These are phyloP conservation scores for Cacoxenus indagator DNA, from an alignment of 2,888 invertebrate genomes.

Conservation along the genomic window DNA sequence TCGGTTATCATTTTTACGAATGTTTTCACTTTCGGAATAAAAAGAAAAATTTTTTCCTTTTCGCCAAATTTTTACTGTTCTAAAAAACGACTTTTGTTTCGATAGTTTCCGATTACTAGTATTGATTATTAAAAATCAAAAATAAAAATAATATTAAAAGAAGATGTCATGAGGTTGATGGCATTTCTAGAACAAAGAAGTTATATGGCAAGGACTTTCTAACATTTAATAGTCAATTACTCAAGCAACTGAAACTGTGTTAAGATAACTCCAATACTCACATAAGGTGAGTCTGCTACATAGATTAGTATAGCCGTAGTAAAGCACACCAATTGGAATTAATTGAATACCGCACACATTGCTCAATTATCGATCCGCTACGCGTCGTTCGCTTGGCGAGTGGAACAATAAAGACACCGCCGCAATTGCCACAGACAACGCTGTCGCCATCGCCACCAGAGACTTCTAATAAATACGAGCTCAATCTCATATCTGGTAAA, in stretches of 20 bases:
- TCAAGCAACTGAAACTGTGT: slow-evolving; percentile 1
- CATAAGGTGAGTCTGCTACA: too few relatives aligned
- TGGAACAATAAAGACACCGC: slow-evolving; percentile 25
- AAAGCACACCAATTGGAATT: neutral
- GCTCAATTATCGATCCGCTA: slow-evolving; percentile 56
- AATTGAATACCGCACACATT: slow-evolving; percentile 63
- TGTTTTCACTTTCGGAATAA: too few relatives aligned
- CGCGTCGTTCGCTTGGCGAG: slow-evolving; percentile 26
- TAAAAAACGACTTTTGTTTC: too few relatives aligned
- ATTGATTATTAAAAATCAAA: too few relatives aligned
- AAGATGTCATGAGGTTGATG: too few relatives aligned
- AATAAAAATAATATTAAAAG: too few relatives aligned
- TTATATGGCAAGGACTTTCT: too few relatives aligned
- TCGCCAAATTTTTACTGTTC: too few relatives aligned
- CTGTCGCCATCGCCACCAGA: neutral
- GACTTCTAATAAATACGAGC: slow-evolving; percentile 24
- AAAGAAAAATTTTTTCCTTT: too few relatives aligned
- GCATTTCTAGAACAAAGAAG: too few relatives aligned
- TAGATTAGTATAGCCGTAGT: neutral
- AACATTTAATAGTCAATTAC: slow-evolving; percentile 2
- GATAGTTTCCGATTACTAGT: too few relatives aligned
- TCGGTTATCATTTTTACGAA: too few relatives aligned
- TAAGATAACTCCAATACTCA: slow-evolving; percentile 6
- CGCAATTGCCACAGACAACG: slow-evolving; percentile 44
- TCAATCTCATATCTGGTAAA: slow-evolving; percentile 48